A percentile compares a stretch with the other conserved stretches of the same genome.
Conservation (phyloP, 2,888 invertebrate species). For the Tuta absoluta region DNA sequence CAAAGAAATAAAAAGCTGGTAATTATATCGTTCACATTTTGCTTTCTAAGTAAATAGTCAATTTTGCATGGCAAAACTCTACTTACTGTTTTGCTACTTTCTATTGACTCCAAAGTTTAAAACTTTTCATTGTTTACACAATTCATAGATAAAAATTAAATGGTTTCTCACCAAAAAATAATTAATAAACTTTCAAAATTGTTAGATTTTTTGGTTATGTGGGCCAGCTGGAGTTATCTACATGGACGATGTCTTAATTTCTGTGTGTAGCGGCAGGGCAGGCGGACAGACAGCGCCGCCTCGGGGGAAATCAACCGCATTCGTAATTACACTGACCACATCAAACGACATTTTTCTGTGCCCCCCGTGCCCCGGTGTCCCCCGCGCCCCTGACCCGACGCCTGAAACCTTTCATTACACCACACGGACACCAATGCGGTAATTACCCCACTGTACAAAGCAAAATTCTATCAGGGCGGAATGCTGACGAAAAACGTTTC, state of each 20-base stretch:
- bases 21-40: no score
- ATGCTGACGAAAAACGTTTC: not conserved
- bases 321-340: conserved; percentile 29
- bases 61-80: no score
- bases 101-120: no score
- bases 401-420: conserved; percentile 27
- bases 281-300: conserved; percentile 6
- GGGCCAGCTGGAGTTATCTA: not conserved
- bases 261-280: not conserved
- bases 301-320: conserved; percentile 22
- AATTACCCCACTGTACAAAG: conserved; percentile 13
- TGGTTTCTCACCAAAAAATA: no score
- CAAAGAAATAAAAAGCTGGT: no score
- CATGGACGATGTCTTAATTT: conserved; percentile 11
- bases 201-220: no score
- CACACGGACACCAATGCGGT: not conserved
- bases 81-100: no score
- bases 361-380: not conserved
- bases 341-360: conserved; percentile 28
- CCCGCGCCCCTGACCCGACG: no score
- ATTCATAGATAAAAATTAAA: no score
- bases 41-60: no score
- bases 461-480: not conserved
- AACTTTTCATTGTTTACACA: no score
- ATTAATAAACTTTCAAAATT: no score